phyloP scores from a whole-genome alignment of 1,140 invertebrate genomes.

The Drosophila persimilis region DNA sequence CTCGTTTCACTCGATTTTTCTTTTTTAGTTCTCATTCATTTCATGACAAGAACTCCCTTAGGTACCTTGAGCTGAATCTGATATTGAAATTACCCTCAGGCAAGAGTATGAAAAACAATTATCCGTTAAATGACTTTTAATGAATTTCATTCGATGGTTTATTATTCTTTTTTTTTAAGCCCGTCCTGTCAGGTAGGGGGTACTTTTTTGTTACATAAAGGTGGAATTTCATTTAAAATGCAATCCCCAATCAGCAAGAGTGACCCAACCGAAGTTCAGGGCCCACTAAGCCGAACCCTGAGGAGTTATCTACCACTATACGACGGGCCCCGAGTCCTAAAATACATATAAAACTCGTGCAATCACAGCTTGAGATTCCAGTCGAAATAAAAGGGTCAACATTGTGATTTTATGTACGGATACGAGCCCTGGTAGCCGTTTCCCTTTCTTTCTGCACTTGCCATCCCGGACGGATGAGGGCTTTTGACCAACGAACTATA shows the following conservation, averaged over 20 bases:
- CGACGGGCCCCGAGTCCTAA: constrained; percentile 35
- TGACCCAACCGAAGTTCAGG: constrained; percentile 24
- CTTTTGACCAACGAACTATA: constrained; percentile 27
- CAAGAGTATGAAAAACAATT: constrained; percentile 45
- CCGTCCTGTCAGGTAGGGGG: constrained; percentile 11
- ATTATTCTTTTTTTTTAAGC: background rate
- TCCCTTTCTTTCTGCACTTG: constrained; percentile 22
- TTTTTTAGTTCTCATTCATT: no score
- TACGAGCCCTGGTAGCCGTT: background rate
- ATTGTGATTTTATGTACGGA: constrained; percentile 48
- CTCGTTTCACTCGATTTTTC: no score
- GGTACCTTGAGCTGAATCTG: background rate
- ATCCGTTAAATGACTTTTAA: constrained; percentile 36
- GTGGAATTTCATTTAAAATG: constrained; percentile 27
- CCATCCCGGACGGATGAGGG: constrained; percentile 10
- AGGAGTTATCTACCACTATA: background rate
- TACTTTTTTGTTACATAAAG: background rate
- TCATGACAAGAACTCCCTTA: no score
- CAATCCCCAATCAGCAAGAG: constrained; percentile 20
- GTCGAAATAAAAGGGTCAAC: constrained; percentile 69
- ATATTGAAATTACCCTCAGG: background rate
- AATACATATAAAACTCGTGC: constrained; percentile 62
- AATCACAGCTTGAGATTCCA: constrained; percentile 2
- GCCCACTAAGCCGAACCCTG: constrained; percentile 29
- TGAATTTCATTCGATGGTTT: constrained; percentile 24